Conservation (phyloP, 2,113 vertebrate genomes). For the Aldabrachelys gigantea region DNA sequence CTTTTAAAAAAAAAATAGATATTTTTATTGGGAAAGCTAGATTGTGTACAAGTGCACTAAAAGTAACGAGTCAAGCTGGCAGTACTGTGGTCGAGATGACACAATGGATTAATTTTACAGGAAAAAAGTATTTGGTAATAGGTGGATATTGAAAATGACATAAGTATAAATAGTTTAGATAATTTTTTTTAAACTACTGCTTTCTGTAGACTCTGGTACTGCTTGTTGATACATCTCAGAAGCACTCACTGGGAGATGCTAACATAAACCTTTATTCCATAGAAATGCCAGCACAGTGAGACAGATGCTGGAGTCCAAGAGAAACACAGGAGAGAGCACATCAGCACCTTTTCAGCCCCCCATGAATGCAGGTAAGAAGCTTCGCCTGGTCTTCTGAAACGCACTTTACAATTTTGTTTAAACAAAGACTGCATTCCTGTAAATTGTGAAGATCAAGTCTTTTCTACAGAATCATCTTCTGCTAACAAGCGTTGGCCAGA, state of each 20-base stretch:
- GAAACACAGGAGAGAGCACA: slow-evolving; percentile 74
- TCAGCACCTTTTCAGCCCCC: slow-evolving; percentile 72
- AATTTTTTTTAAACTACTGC: background rate
- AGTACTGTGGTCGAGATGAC: background rate
- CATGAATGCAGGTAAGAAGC: slow-evolving; percentile 76
- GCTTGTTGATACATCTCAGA: background rate
- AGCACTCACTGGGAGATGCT: slow-evolving; percentile 2
- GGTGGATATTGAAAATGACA: background rate
- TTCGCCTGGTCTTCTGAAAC: background rate
- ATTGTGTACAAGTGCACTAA: background rate
- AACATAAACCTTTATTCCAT: slow-evolving; percentile 31
- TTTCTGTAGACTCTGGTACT: background rate
- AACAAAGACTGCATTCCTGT: background rate
- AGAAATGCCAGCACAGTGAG: slow-evolving; percentile 83
- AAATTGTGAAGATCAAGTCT: background rate
- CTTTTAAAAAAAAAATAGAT: background rate
- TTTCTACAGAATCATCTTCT: background rate
- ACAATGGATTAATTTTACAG: background rate
- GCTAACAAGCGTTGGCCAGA: background rate
- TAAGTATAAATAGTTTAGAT: background rate
- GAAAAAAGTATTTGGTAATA: background rate
- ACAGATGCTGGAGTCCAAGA: slow-evolving; percentile 84
- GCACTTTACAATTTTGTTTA: background rate
- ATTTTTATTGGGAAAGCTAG: background rate
- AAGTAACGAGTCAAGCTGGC: background rate